Percentiles rank a stretch among this genome's conserved stretches.
phyloP scores from a whole-genome alignment of 2,888 invertebrate genomes.

The Netelia fuscicornis region DNA sequence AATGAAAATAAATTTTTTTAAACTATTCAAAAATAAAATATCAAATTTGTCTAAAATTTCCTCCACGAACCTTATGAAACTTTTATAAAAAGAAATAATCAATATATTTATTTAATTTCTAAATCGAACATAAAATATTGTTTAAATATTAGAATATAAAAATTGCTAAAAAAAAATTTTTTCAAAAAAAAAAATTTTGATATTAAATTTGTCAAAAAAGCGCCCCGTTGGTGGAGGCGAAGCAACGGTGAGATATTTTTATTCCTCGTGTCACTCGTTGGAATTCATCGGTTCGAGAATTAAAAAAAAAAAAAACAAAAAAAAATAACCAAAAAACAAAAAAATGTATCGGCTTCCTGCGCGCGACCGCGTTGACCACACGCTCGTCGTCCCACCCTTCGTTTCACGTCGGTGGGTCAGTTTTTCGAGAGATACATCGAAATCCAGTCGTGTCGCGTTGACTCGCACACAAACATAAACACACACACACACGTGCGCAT shows the following conservation, averaged over 20 bases:
- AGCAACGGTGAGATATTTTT: neutral
- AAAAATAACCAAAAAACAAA: constrained; percentile 66
- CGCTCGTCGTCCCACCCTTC: constrained; percentile 46
- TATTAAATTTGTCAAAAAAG: too few species aligned
- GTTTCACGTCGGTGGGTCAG: constrained; percentile 77
- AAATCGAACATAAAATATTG: too few species aligned
- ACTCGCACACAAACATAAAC: constrained; percentile 9
- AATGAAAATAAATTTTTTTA: too few species aligned
- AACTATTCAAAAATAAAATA: too few species aligned
- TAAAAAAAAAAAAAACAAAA: neutral
- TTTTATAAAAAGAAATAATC: too few species aligned
- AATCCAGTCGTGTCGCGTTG: constrained; percentile 30
- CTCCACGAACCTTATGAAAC: too few species aligned
- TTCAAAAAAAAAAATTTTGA: too few species aligned
- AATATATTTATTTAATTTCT: too few species aligned
- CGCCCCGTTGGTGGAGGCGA: too few species aligned
- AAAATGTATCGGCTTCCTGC: constrained; percentile 78
- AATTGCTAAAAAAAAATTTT: too few species aligned
- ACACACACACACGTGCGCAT: constrained; percentile 39
- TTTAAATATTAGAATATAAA: too few species aligned
- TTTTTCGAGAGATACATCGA: constrained; percentile 74
- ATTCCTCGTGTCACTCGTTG: constrained; percentile 48
- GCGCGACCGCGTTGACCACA: constrained; percentile 53
- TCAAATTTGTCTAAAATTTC: too few species aligned
- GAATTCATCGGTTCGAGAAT: constrained; percentile 16